phyloP scores from a whole-genome alignment of 2,888 invertebrate species.

The Xestia c-nigrum region DNA sequence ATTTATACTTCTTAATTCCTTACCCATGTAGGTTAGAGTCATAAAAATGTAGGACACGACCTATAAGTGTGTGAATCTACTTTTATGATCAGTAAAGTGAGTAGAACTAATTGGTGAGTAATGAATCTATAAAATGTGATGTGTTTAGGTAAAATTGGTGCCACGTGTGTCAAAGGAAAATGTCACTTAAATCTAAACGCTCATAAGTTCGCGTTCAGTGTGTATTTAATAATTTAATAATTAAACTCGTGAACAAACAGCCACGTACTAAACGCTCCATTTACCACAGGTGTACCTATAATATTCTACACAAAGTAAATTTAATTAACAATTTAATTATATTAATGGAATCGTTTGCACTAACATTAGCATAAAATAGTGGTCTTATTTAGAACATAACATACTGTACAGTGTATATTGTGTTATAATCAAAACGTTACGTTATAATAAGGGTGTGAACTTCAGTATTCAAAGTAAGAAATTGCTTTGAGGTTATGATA shows the following conservation, averaged over 20 bases:
- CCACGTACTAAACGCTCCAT: constrained; percentile 42
- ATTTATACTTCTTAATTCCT: constrained; percentile 57
- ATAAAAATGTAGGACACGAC: constrained; percentile 71
- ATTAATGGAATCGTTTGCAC: constrained; percentile 46
- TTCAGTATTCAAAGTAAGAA: constrained; percentile 29
- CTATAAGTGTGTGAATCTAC: constrained; percentile 69
- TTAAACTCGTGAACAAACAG: constrained; percentile 44
- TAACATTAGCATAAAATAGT: constrained; percentile 47
- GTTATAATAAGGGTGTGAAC: constrained; percentile 42
- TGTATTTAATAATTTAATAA: constrained; percentile 44
- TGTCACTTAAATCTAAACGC: not conserved
- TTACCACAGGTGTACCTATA: constrained; percentile 37
- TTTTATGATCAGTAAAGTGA: constrained; percentile 76
- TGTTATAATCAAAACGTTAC: constrained; percentile 22
- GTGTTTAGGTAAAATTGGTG: constrained; percentile 8
- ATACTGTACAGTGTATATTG: constrained; percentile 31
- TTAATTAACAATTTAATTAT: constrained; percentile 56
- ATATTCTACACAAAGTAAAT: constrained; percentile 49
- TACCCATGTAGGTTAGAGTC: constrained; percentile 66
- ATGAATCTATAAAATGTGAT: constrained; percentile 69
- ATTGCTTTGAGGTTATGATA: constrained; percentile 43
- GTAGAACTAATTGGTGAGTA: constrained; percentile 73
- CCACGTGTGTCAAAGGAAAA: constrained; percentile 10
- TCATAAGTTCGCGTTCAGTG: constrained; percentile 1
- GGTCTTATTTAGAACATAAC: constrained; percentile 36